Base-by-base conservation (phyloP, 2,888 invertebrate genomes). In the Augochlorella aurata region DNA sequence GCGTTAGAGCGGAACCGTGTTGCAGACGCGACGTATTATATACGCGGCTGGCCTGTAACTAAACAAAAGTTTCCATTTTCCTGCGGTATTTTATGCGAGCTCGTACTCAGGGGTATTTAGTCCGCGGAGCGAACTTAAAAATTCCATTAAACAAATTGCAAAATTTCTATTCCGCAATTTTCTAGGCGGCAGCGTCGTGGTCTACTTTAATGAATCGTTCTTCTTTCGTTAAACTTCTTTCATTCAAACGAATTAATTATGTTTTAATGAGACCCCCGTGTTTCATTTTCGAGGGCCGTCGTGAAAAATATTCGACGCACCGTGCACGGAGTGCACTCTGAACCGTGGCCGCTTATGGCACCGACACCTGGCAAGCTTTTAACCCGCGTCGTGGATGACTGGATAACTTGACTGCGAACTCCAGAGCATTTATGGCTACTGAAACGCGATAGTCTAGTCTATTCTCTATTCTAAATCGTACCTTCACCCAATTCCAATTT, bases 161-260 rank as follows among this genome's bases (percentile, higher is more conserved):
- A 65, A 44, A 44, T 65, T 44, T 65, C 18, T 38, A n/a, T 65
- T 65, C n/a, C 65, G 38, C n/a, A 65, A 44, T 65, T 65, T 44
- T 65, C 38, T 44, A 65, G 38, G 5, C 44, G n/a, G 3, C 38
- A 29, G 29, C 38, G 0, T 65, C 12, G n/a, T 12, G 14, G 18
- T 38, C 0, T n/a, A 38, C 63, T 44, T 65, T 65, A n/a, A 65
- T 44, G 38, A 44, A 38, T 44, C 44, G 65, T 65, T 65, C 58
- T 24, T 63, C 38, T 63, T 38, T 61, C 63, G 12, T 65, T n/a
- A n/a, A 38, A 44, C 10, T 65, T 29, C n/a, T 44, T 44, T 63
- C 63, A 65, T 65, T 65, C 1, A 65, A 38, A 63, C 10, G 38
- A 63, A 65, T 65, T 65, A 44, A 65, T 38, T 63, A 63, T 45